Evolutionary conservation across 2,113 vertebrate species (phyloP), one percentile per base, ranked within the genome.

Genomic region (Tor tambroides): DNA sequence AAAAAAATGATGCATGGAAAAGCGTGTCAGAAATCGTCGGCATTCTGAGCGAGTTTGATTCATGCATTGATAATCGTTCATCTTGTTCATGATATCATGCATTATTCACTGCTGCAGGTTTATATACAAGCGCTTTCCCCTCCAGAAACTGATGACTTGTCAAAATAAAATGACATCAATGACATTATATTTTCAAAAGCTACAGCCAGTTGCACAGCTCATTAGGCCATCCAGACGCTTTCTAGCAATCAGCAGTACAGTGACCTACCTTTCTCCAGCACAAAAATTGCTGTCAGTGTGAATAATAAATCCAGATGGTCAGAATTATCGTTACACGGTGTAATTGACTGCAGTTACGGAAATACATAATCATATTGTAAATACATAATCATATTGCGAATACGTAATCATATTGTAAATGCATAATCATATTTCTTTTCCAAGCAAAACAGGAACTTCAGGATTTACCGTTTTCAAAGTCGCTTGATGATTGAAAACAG

Each of bases 101-200:
- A 74, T 74, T 74, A 41, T 74, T 74, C 71, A 74, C 32, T 74
- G 71, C 21, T 74, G 71, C 21, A 74, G 35, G 35, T 74, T 41
- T 41, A 72, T 69, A 9, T 72, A 74, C 9, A 74, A 74, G 38
- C 2, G 35, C 35, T 74, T 41, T 41, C 71, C 35, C 71, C 4
- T 41, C 35, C 35, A 74, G 35, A 74, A 72, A 41, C 21, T 11
- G 71, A 74, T 74, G 32, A 10, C 71, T 41, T 12, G 35, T 74
- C 71, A 74, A 74, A 74, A 41, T 74, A 41, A 74, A 74, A 6
- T 74, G 35, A 41, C 71, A 41, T 72, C 21, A 72, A 5, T 72
- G 69, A 72, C 69, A 41, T n/a, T 12, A 23, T 5, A 41, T 72
- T 23, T 69, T 69, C 65, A 69, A 30, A 69, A 69, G 65, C 30